Evolutionary conservation across 2,797 vertebrate species (phyloP), one percentile per base, ranked within the genome.

Genomic region (Periparus ater): DNA sequence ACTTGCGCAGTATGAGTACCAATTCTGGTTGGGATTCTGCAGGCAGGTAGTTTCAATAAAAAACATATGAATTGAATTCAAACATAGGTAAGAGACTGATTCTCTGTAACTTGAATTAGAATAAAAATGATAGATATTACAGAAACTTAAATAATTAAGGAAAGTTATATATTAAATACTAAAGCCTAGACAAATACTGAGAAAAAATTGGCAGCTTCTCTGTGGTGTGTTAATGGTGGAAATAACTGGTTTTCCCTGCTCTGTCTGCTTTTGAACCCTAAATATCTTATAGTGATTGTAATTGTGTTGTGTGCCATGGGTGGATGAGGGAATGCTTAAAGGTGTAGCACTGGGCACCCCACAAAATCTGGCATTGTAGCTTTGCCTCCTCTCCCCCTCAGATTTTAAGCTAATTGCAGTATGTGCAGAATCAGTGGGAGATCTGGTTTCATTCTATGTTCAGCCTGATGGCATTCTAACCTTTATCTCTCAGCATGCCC

Each of bases 331-430:
- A 3, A 30, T 72, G 18, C 17, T 62, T 75, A 25, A 44, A 26
- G 4, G 2, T 51, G 13, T 60, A 34, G 9, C 53, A 38, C 16
- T 1, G 4, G 50, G 22, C 8, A 27, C 23, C 16, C 22, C 11
- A 79, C 48, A 66, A 76, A 16, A n/a, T 29, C 23, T 91, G 75
- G 6, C 8, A 21, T 32, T 60, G 22, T 34, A 40, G 3, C 6
- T 32, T 30, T 47, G 7, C 30, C 15, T 20, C 32, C 12, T 29
- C 3, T 5, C 15, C 0, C 9, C 2, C 2, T 6, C 3, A 15
- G 10, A 63, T 51, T 51, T 51, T 38, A 42, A 68, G 9, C 6
- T 70, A 30, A 27, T 62, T 73, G 21, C 2, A 12, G 3, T 60
- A 21, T 51, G 23, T 1, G 1, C 47, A 45, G 40, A 66, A 30